Percentiles rank a stretch among this genome's conserved stretches.
Evolutionary conservation across 2,888 invertebrate genomes (phyloP).

Genomic region (Phanerotoma sp.): DNA sequence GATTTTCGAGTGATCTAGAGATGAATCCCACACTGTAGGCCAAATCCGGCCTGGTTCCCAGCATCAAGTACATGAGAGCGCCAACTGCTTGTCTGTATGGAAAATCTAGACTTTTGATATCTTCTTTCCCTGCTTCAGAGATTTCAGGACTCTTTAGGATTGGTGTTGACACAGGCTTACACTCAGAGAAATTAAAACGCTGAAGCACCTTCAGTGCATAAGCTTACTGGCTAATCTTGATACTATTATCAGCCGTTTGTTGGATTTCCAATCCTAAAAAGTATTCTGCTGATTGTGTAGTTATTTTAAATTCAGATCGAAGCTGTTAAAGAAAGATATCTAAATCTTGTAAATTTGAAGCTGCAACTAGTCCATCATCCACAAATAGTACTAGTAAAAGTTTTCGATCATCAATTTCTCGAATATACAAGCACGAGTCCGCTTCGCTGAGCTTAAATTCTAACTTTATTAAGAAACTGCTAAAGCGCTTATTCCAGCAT

Average conservation of each 20-base stretch:
- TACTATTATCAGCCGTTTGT: not conserved
- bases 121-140: constrained; percentile 22
- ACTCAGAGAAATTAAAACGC: not conserved
- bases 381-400: not conserved
- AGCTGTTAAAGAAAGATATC: not conserved
- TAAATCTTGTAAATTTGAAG: not conserved
- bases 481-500: constrained; percentile 26
- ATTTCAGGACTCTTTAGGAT: constrained; percentile 12
- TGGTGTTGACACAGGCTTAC: constrained; percentile 22
- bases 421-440: not conserved
- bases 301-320: constrained; percentile 7
- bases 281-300: not conserved
- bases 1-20: constrained; percentile 34
- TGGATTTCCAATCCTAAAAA: constrained; percentile 18
- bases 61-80: constrained; percentile 42
- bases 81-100: constrained; percentile 35
- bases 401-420: not conserved
- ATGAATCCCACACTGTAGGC: constrained; percentile 39
- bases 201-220: not conserved
- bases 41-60: constrained; percentile 40
- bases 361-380: not conserved
- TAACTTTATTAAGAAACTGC: constrained; percentile 11
- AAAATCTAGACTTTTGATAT: constrained; percentile 2
- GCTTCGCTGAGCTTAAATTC: constrained; percentile 8
- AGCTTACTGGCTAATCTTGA: not conserved